A percentile compares a stretch with the other conserved stretches of the same genome.
Conservation (phyloP, 1,140 invertebrate genomes). For the Camponotus pennsylvanicus region DNA sequence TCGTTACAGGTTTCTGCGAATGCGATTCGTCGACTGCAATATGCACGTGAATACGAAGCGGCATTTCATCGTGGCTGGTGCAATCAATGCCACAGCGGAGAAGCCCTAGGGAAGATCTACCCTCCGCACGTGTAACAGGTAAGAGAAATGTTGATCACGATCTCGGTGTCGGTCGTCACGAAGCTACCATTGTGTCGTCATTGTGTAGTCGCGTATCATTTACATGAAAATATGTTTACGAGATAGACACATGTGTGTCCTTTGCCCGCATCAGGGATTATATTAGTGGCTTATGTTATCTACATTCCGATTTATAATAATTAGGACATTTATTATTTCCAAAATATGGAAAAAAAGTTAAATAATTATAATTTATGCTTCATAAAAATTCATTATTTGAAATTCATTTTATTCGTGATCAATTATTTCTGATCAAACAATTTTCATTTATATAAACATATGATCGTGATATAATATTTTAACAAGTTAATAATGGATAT, state of each 20-base stretch:
- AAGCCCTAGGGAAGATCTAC: not conserved
- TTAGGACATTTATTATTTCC: not conserved
- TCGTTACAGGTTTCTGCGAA: slow-evolving; percentile 57
- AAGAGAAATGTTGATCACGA: slow-evolving; percentile 51
- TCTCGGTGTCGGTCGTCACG: not conserved
- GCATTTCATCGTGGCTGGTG: slow-evolving; percentile 39
- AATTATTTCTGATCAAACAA: not conserved
- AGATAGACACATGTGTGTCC: slow-evolving; percentile 22
- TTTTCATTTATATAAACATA: not conserved
- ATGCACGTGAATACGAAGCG: slow-evolving; percentile 66
- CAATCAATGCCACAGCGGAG: slow-evolving; percentile 37
- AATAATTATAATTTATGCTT: not conserved
- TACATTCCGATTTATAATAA: not conserved
- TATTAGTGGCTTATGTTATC: not conserved
- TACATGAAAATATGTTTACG: slow-evolving; percentile 30
- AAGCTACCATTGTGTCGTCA: not conserved
- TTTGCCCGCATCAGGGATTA: slow-evolving; percentile 21
- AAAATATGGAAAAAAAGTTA: not conserved
- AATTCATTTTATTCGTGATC: not conserved
- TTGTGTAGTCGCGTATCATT: slow-evolving; percentile 30
- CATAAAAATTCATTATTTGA: not conserved
- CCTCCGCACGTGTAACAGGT: slow-evolving; percentile 17
- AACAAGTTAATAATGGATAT: not conserved
- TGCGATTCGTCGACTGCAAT: slow-evolving; percentile 45
- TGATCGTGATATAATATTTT: not conserved